Evolutionary conservation across 2,888 invertebrate species (phyloP), one percentile per base, ranked within the genome.

Genomic region (Sicus ferrugineus): DNA sequence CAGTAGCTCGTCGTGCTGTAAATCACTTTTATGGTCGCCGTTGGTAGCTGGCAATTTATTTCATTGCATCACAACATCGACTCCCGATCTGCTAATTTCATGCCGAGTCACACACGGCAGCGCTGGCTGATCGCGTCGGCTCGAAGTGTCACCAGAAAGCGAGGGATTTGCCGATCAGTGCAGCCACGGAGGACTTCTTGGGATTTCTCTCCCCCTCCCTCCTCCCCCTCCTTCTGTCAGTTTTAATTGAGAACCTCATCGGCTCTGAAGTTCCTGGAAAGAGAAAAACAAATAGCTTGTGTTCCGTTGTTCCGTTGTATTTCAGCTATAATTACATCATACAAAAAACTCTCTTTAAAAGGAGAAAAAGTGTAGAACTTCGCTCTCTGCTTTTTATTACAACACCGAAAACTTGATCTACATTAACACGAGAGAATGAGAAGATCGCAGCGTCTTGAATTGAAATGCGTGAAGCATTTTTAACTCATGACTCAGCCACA

Each of bases 11-110:
- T 58, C 21, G 48, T 21, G 14, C 67, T 72, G 76, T 77, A 77
- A 77, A 78, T 77, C 77, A 78, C 73, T 75, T 78, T 77, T 76
- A 75, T 75, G 73, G 74, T 75, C 74, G 72, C 14, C 74, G 73
- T 75, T 66, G 73, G 72, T 74, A 65, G 59, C 67, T 69, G 69
- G 59, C 59, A 71, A 69, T 62, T 71, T 68, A 69, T 66, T 68
- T 69, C 63, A 71, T 73, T 65, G 61, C 52, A 64, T 63, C 54
- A 67, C n/a, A 38, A 31, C 61, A 58, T 54, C 70, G 70, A 72
- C 70, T 74, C 73, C 61, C 66, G 63, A 69, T 69, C 70, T 65
- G 65, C 64, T 71, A 67, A 71, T 71, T 69, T 59, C 59, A 67
- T 69, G 67, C 69, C 23, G 56, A 64, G 64, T 59, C 72, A 69